Evolutionary conservation across 2,797 vertebrate species (phyloP).

Genomic region (Pogonophryne albipinna): DNA sequence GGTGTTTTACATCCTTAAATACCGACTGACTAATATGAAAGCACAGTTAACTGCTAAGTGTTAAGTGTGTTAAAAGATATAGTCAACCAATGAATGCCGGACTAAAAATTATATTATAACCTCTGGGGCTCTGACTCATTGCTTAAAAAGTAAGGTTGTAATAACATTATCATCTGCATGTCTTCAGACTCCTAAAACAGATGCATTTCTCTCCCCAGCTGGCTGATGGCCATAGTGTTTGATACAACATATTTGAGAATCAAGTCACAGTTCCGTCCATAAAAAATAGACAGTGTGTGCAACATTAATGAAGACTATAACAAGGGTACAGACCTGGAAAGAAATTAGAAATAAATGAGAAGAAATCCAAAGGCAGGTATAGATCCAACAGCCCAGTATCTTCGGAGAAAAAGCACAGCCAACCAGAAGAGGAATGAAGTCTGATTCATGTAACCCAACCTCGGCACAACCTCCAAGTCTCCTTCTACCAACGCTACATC

Average conservation of each 20-base stretch:
- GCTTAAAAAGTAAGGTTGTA: conserved; percentile 28
- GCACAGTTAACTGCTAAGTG: not conserved
- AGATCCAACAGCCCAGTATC: conserved; percentile 34
- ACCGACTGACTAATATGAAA: conserved; percentile 13
- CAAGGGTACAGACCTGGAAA: conserved; percentile 60
- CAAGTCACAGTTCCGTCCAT: conserved; percentile 15
- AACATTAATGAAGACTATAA: conserved; percentile 31
- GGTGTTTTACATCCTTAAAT: not conserved
- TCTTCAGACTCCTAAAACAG: conserved; percentile 15
- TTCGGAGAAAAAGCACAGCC: conserved; percentile 23
- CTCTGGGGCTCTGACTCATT: conserved; percentile 35
- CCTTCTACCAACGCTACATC: conserved; percentile 73
- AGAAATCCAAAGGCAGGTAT: conserved; percentile 45
- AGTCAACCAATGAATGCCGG: conserved; percentile 1
- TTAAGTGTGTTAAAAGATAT: not conserved
- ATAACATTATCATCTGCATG: conserved; percentile 28
- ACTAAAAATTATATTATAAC: conserved; percentile 22
- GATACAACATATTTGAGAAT: conserved; percentile 28
- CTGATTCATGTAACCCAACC: conserved; percentile 72
- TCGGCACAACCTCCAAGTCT: conserved; percentile 81
- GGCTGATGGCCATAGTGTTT: conserved; percentile 26
- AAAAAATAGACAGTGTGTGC: conserved; percentile 7
- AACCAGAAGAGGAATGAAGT: conserved; percentile 41
- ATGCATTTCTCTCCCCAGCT: conserved; percentile 20
- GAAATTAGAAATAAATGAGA: conserved; percentile 37